These are phyloP conservation scores for Atherix ibis DNA, from an alignment of 2,888 invertebrate species.

Conservation along the genomic window DNA sequence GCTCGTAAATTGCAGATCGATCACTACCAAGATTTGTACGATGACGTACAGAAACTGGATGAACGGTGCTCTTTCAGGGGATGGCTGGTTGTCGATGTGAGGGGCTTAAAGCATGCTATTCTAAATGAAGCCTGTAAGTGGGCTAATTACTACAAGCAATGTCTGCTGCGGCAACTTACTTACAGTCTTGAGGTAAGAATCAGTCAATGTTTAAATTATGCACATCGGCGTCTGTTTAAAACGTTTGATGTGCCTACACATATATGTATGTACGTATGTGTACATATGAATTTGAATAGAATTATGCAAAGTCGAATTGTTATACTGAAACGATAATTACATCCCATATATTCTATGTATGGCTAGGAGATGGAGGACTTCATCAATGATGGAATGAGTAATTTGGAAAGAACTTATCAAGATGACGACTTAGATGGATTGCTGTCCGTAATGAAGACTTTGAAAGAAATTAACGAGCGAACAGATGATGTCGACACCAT, in stretches of 20 bases:
- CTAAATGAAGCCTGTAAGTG: constrained; percentile 78
- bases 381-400: constrained; percentile 54
- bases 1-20: constrained; percentile 20
- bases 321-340: too few species aligned
- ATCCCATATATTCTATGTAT: too few species aligned
- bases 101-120: constrained; percentile 66
- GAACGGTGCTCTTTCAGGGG: constrained; percentile 44
- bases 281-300: too few species aligned
- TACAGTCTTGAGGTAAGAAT: constrained; percentile 39
- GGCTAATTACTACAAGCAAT: constrained; percentile 74
- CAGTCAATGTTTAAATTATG: too few species aligned
- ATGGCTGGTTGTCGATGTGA: constrained; percentile 68
- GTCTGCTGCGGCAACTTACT: constrained; percentile 66
- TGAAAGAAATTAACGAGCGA: constrained; percentile 51
- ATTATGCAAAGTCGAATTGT: too few species aligned
- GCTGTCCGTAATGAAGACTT: constrained; percentile 65
- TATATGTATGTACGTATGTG: too few species aligned
- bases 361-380: constrained; percentile 65
- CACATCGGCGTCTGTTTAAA: too few species aligned
- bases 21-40: constrained; percentile 24
- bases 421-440: constrained; percentile 76
- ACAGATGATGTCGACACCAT: constrained; percentile 66
- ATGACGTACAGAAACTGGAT: constrained; percentile 22
- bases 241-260: too few species aligned
- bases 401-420: constrained; percentile 51